A percentile compares a stretch with the other conserved stretches of the same genome.
These are phyloP conservation scores for Grantiella picta DNA, from an alignment of 2,113 vertebrate genomes.

Conservation along the genomic window DNA sequence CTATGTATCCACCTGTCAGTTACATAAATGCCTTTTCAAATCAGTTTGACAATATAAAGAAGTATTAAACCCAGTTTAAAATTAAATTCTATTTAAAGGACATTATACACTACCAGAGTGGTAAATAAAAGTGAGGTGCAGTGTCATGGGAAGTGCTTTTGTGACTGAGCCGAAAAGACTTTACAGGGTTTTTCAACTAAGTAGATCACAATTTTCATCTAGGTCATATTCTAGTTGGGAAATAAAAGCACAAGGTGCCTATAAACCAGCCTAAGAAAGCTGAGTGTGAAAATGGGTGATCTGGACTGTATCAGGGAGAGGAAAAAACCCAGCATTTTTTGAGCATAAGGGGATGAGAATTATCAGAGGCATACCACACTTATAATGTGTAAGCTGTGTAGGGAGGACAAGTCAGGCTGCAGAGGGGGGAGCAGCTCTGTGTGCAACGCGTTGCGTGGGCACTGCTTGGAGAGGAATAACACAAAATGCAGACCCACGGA, in stretches of 20 bases:
- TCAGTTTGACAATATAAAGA: neutral
- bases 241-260: neutral
- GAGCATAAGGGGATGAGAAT: neutral
- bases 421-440: neutral
- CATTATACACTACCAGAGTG: neutral
- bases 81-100: conserved; percentile 14
- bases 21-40: conserved; percentile 21
- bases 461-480: neutral
- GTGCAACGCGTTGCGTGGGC: neutral
- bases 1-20: neutral
- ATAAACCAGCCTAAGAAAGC: neutral
- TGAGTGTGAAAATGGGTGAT: neutral
- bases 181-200: neutral
- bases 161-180: neutral
- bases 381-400: neutral
- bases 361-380: neutral
- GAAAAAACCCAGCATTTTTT: neutral
- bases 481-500: neutral
- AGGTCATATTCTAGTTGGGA: neutral
- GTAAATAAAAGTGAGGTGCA: neutral
- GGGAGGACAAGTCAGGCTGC: neutral
- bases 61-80: neutral
- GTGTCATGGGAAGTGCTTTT: neutral
- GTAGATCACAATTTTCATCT: neutral
- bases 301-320: neutral